Evolutionary conservation across 2,113 vertebrate genomes (phyloP).

Genomic region (Phodopus roborovskii): DNA sequence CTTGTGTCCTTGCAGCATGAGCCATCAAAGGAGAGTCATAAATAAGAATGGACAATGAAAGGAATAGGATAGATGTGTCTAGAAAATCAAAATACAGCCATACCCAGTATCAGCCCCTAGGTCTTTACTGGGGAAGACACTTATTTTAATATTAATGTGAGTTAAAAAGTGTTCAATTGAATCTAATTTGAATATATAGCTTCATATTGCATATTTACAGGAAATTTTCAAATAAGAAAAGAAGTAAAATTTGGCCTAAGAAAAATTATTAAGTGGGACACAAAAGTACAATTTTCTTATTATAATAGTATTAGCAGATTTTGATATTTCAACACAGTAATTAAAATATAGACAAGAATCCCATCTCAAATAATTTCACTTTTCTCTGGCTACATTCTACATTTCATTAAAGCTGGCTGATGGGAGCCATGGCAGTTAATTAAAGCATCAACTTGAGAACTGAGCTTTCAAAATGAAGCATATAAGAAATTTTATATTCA

Average conservation of each 20-base stretch:
- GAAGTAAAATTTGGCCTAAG: neutral
- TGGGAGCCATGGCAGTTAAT: neutral
- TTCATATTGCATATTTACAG: neutral
- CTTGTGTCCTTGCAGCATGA: neutral
- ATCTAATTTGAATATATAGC: neutral
- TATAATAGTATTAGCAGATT: neutral
- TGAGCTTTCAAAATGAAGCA: neutral
- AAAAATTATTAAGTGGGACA: neutral
- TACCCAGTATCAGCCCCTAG: neutral
- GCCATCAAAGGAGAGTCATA: neutral
- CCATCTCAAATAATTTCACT: neutral
- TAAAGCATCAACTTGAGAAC: neutral
- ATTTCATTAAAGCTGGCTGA: neutral
- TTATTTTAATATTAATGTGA: neutral
- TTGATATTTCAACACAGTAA: neutral
- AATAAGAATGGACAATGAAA: neutral
- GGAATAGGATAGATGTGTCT: neutral
- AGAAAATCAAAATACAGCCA: neutral
- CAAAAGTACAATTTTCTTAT: neutral
- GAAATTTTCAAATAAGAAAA: neutral
- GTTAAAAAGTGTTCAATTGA: neutral
- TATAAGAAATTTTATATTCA: constrained; percentile 8
- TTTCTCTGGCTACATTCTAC: neutral
- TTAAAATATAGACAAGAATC: neutral
- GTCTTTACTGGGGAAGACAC: neutral